A percentile compares a stretch with the other conserved stretches of the same genome.
Conservation (phyloP, 2,113 vertebrate species). For the Athene noctua region DNA sequence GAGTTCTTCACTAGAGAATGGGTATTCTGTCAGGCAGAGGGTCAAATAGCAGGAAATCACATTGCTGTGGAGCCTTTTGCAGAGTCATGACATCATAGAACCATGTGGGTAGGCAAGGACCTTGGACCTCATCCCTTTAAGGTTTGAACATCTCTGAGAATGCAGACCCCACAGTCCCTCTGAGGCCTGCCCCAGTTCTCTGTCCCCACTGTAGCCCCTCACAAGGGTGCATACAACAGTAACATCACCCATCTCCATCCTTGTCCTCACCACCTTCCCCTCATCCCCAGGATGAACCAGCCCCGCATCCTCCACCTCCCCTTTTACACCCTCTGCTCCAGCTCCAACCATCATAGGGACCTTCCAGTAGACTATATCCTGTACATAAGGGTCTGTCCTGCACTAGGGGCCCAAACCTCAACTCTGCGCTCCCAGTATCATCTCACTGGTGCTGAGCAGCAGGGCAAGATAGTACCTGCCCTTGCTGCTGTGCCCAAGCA, state of each 20-base stretch:
- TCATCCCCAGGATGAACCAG: background rate
- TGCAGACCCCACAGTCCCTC: background rate
- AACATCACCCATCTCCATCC: background rate
- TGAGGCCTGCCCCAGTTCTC: background rate
- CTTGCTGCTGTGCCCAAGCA: too few species aligned
- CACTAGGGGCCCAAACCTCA: background rate
- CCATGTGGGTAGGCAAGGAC: background rate
- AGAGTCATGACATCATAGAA: background rate
- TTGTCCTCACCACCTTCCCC: background rate
- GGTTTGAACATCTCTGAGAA: background rate
- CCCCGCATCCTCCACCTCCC: background rate
- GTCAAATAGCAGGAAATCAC: background rate
- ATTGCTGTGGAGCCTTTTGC: background rate
- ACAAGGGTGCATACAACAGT: background rate
- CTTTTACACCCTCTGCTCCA: fast-evolving
- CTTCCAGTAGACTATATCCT: background rate
- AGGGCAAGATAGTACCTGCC: background rate
- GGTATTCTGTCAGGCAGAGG: background rate
- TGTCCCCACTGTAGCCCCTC: background rate
- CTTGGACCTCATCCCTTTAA: background rate
- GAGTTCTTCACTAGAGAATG: background rate
- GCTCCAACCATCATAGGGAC: too few species aligned
- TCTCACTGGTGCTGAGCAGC: background rate
- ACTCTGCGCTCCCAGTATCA: background rate
- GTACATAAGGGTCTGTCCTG: background rate